Percentiles rank a stretch among this genome's conserved stretches.
Conservation (phyloP, 2,888 invertebrate species). For the Machimus rusticus region DNA sequence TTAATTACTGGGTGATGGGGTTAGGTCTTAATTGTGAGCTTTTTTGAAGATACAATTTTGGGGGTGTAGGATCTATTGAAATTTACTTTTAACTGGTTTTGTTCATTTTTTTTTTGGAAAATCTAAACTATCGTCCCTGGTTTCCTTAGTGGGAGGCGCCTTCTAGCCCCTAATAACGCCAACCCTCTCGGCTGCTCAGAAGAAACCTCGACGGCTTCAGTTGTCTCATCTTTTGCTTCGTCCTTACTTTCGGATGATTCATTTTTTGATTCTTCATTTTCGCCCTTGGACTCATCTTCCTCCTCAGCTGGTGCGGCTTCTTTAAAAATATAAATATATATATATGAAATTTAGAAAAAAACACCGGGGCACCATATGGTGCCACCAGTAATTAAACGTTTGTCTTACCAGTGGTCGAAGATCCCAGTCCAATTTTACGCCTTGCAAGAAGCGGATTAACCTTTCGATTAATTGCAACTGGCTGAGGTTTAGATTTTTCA, state of each 20-base stretch:
- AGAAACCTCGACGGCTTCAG: conserved; percentile 63
- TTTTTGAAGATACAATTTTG: neutral
- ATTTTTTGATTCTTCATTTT: conserved; percentile 52
- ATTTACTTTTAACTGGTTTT: neutral
- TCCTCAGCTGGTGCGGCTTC: conserved; percentile 50
- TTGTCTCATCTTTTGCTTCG: conserved; percentile 62
- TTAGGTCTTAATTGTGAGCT: no score
- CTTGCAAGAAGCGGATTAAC: conserved; percentile 60
- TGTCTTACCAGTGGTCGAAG: conserved; percentile 59
- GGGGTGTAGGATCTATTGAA: neutral
- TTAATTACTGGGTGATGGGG: no score
- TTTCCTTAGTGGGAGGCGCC: conserved; percentile 70
- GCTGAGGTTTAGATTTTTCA: conserved; percentile 56
- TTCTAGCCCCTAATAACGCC: conserved; percentile 74
- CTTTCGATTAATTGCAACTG: conserved; percentile 55
- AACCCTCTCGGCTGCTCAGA: conserved; percentile 71
- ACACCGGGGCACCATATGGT: no score
- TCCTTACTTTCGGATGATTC: conserved; percentile 60
- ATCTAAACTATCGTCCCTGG: conserved; percentile 65
- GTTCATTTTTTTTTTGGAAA: neutral
- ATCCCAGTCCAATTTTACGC: conserved; percentile 53
- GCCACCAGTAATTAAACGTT: no score
- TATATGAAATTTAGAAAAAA: no score
- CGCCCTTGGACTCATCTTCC: conserved; percentile 47
- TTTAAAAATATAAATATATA: neutral